A percentile compares a stretch with the other conserved stretches of the same genome.
Evolutionary conservation across 2,888 invertebrate genomes (phyloP).

Genomic region (Sarcophaga rosellei): DNA sequence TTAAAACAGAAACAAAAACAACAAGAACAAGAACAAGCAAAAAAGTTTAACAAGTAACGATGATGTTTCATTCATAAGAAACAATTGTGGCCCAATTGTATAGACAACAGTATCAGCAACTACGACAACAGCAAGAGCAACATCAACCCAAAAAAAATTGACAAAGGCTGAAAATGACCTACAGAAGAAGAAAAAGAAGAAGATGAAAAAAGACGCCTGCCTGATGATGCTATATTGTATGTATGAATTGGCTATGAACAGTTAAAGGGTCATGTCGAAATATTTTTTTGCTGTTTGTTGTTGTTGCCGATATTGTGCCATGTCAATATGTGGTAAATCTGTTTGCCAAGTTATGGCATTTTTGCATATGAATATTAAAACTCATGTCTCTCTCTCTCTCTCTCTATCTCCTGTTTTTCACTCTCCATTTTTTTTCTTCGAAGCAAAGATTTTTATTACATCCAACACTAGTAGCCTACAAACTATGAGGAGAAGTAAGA

Average conservation of each 20-base stretch:
- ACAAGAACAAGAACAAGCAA: not conserved
- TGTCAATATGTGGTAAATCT: conserved; percentile 43
- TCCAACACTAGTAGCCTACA: not conserved
- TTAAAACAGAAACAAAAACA: not conserved
- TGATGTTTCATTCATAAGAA: conserved; percentile 25
- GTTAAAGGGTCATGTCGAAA: conserved; percentile 34
- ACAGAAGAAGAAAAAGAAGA: not conserved
- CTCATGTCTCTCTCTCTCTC: not conserved
- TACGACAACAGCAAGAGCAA: not conserved
- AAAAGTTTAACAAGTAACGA: not conserved
- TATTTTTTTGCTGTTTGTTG: not conserved
- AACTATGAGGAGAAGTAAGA: too few species aligned
- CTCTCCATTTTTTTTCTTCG: not conserved
- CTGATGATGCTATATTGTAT: conserved; percentile 38
- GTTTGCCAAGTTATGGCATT: conserved; percentile 51
- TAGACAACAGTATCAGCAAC: not conserved
- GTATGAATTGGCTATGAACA: conserved; percentile 31
- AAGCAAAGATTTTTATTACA: not conserved
- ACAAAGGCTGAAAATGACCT: not conserved
- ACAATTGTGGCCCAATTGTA: not conserved
- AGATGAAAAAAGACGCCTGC: too few species aligned
- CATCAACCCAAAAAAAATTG: not conserved
- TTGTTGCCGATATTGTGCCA: conserved; percentile 5
- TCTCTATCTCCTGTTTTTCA: too few species aligned
- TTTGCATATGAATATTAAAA: conserved; percentile 31